phyloP scores from a whole-genome alignment of 1,140 invertebrate species.

The Drosophila varians region DNA sequence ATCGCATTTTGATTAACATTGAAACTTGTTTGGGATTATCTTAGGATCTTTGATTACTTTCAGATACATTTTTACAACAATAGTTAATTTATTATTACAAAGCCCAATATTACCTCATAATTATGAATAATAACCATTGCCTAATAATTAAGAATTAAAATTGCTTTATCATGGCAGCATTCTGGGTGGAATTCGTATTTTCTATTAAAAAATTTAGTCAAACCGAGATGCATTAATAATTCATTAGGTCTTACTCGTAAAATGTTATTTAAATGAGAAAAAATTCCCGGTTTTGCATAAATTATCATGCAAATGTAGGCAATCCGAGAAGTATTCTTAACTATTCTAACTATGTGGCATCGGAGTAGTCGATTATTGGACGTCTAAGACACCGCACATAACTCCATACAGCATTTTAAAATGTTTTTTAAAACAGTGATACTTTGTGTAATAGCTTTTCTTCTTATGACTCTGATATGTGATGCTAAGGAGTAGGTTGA shows the following conservation, averaged over 20 bases:
- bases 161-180: slow-evolving; percentile 15
- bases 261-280: slow-evolving; percentile 42
- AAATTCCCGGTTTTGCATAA: slow-evolving; percentile 47
- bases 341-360: slow-evolving; percentile 9
- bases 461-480: background rate
- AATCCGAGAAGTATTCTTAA: slow-evolving; percentile 13
- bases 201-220: background rate
- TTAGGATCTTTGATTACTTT: too few relatives aligned
- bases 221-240: slow-evolving; percentile 49
- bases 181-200: background rate
- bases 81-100: background rate
- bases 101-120: slow-evolving; percentile 1
- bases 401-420: background rate
- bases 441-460: slow-evolving; percentile 7
- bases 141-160: slow-evolving; percentile 12
- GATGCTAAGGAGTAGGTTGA: slow-evolving; percentile 32
- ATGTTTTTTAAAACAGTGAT: slow-evolving; percentile 32
- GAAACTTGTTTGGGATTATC: background rate
- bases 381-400: slow-evolving; percentile 19
- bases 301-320: slow-evolving; percentile 41
- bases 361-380: slow-evolving; percentile 24
- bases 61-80: background rate
- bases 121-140: slow-evolving; percentile 1
- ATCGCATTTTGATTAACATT: background rate
- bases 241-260: slow-evolving; percentile 20